Evolutionary conservation across 2,888 invertebrate species (phyloP).

Genomic region (Eledone cirrhosa): DNA sequence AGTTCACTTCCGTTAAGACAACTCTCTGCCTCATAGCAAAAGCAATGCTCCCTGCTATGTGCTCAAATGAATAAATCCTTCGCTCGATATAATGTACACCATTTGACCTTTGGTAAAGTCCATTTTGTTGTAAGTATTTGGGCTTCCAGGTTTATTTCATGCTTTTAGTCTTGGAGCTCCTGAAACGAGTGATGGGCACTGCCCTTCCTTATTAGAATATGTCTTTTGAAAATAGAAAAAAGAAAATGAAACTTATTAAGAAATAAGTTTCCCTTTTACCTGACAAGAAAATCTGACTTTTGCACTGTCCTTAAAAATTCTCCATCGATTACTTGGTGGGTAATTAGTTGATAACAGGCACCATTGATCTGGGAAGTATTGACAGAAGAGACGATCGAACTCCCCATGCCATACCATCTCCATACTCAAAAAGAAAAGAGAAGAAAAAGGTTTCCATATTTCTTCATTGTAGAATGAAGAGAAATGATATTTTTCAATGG

Average conservation of each 20-base stretch:
- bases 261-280: slow-evolving; percentile 47
- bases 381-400: slow-evolving; percentile 63
- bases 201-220: neutral
- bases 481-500: slow-evolving; percentile 52
- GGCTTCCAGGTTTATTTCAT: too few relatives aligned
- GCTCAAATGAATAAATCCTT: too few relatives aligned
- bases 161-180: neutral
- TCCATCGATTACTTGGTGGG: slow-evolving; percentile 60
- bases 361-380: slow-evolving; percentile 64
- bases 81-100: too few relatives aligned
- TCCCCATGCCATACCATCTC: slow-evolving; percentile 67
- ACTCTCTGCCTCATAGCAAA: too few relatives aligned
- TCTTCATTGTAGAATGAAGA: neutral
- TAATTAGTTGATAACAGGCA: slow-evolving; percentile 62
- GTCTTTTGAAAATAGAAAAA: neutral
- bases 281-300: slow-evolving; percentile 68
- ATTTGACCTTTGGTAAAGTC: too few relatives aligned
- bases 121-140: too few relatives aligned
- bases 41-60: too few relatives aligned
- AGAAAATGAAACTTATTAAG: neutral
- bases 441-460: slow-evolving; percentile 17
- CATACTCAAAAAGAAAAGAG: slow-evolving; percentile 58
- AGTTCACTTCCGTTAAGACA: too few relatives aligned
- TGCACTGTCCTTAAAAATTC: slow-evolving; percentile 66
- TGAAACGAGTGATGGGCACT: neutral